A percentile compares a stretch with the other conserved stretches of the same genome.
Evolutionary conservation across 1,140 invertebrate species (phyloP).

Genomic region (Aphis gossypii): DNA sequence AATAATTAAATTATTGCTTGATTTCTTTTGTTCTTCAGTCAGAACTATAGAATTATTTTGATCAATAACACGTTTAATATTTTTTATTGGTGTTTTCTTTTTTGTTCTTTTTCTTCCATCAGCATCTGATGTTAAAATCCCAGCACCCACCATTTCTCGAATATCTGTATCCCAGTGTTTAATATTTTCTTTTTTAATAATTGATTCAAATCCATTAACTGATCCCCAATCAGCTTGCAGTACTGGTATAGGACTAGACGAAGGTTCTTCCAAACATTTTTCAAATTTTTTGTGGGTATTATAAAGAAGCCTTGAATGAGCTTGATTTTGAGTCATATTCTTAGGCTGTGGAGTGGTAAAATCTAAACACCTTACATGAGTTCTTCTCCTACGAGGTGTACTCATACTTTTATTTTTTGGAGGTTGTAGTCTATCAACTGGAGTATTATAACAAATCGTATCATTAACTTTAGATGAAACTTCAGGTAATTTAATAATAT

Average conservation of each 20-base stretch:
- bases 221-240: conserved; percentile 45
- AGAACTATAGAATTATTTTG: not conserved
- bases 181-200: not conserved
- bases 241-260: conserved; percentile 3
- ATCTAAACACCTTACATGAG: conserved; percentile 42
- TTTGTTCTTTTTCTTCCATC: conserved; percentile 41
- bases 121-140: conserved; percentile 46
- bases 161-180: conserved; percentile 43
- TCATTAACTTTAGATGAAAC: not conserved
- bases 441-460: not conserved
- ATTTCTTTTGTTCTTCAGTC: not conserved
- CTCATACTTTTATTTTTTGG: conserved; percentile 46
- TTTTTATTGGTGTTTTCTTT: conserved; percentile 35
- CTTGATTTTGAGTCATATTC: not conserved
- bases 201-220: conserved; percentile 47
- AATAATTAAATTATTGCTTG: not conserved
- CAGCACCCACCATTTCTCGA: conserved; percentile 43
- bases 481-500: conserved; percentile 32
- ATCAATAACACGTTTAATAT: not conserved
- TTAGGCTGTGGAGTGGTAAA: conserved; percentile 42
- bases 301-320: conserved; percentile 22
- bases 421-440: not conserved
- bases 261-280: conserved; percentile 27
- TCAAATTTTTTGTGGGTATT: not conserved
- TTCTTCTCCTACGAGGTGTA: conserved; percentile 44